These are phyloP conservation scores for Pachliopta kotzebuea DNA, from an alignment of 2,888 invertebrate genomes.

Conservation along the genomic window DNA sequence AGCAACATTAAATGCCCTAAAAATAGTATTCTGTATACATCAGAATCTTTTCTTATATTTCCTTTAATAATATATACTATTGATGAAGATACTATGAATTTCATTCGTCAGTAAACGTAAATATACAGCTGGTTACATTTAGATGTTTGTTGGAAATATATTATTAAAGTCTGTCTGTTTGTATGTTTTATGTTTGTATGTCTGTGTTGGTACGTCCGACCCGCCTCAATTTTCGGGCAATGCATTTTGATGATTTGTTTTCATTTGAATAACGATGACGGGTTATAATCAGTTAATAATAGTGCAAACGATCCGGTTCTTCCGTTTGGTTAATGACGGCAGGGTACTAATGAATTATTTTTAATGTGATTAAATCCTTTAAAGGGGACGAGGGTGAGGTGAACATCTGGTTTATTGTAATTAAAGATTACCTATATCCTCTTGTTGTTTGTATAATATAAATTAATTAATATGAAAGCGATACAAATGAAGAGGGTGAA, in stretches of 20 bases:
- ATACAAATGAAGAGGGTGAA: too few relatives aligned
- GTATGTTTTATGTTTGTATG: too few relatives aligned
- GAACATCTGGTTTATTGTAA: too few relatives aligned
- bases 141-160: conserved; percentile 20
- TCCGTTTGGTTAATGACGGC: conserved; percentile 6
- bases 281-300: conserved; percentile 27
- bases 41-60: too few relatives aligned
- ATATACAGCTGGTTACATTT: conserved; percentile 3
- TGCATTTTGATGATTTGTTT: conserved; percentile 24
- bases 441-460: too few relatives aligned
- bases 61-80: too few relatives aligned
- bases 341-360: conserved; percentile 4
- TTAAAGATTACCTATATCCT: too few relatives aligned
- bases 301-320: conserved; percentile 5
- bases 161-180: conserved; percentile 12
- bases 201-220: conserved; percentile 13
- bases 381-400: too few relatives aligned
- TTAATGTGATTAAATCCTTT: conserved; percentile 2
- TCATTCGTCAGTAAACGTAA: neutral
- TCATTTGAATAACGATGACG: conserved; percentile 7
- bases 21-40: too few relatives aligned
- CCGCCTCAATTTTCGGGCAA: conserved; percentile 18
- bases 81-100: too few relatives aligned
- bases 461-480: too few relatives aligned
- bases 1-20: too few relatives aligned